Percentiles rank a stretch among this genome's conserved stretches.
These are phyloP conservation scores for Apaloderma vittatum DNA, from an alignment of 2,113 vertebrate genomes.

Conservation along the genomic window DNA sequence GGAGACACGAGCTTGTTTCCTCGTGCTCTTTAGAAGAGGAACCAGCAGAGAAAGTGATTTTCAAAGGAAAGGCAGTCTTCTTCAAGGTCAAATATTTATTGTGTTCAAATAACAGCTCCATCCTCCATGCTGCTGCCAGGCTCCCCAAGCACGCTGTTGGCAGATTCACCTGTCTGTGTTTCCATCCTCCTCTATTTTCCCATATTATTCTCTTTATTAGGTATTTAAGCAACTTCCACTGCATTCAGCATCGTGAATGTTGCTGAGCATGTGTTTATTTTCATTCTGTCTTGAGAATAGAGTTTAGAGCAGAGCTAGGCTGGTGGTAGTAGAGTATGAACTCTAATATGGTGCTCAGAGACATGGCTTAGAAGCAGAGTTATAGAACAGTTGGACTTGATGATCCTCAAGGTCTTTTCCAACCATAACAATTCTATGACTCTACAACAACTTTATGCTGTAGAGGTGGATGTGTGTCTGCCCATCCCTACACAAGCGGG, in stretches of 20 bases:
- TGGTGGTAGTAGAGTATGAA: neutral
- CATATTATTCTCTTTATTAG: neutral
- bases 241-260: neutral
- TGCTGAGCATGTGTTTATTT: neutral
- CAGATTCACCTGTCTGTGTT: neutral
- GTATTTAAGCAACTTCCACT: neutral
- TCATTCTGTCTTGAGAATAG: neutral
- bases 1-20: slow-evolving; percentile 4
- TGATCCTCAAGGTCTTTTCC: no score
- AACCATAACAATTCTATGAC: no score
- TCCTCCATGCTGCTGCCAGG: neutral
- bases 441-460: no score
- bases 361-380: no score
- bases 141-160: neutral
- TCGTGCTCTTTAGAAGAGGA: neutral
- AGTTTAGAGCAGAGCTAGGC: neutral
- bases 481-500: neutral
- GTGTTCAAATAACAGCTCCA: neutral
- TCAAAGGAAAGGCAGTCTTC: neutral
- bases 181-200: neutral
- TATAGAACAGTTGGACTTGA: no score
- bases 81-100: slow-evolving; percentile 10
- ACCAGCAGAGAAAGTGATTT: slow-evolving; percentile 75
- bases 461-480: neutral
- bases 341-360: neutral